Conservation (phyloP, 2,888 invertebrate species). For the Scaptomyza polygonia region DNA sequence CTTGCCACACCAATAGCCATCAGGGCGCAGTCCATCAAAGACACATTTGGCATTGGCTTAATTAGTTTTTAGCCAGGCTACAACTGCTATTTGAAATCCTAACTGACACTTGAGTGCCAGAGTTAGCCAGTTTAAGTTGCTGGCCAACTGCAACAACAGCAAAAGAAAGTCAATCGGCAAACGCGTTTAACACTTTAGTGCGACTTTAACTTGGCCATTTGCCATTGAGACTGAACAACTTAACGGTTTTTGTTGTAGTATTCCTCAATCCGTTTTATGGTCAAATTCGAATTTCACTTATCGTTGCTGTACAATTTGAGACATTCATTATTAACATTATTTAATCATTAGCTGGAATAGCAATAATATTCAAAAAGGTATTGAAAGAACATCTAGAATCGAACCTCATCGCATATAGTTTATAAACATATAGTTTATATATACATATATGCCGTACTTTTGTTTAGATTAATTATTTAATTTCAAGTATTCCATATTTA, state of each 20-base stretch:
- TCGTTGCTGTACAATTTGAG: no score
- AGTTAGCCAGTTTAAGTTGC: conserved; percentile 1
- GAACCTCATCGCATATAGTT: no score
- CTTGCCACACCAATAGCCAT: neutral
- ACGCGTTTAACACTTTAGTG: conserved; percentile 33
- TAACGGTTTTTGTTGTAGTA: conserved; percentile 2
- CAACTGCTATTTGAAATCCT: conserved; percentile 34
- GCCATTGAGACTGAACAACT: conserved; percentile 2
- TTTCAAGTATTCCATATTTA: no score
- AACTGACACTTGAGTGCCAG: conserved; percentile 65
- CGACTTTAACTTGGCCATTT: conserved; percentile 25
- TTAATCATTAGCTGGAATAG: no score
- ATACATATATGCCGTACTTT: no score
- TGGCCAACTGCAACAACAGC: conserved; percentile 26
- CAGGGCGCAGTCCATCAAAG: conserved; percentile 30
- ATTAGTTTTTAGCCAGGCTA: conserved; percentile 44
- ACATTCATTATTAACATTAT: no score
- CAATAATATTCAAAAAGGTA: no score
- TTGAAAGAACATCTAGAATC: no score
- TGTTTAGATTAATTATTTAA: no score
- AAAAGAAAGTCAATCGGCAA: conserved; percentile 35
- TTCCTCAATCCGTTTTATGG: neutral
- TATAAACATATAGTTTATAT: no score
- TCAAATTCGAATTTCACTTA: no score
- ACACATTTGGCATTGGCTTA: conserved; percentile 46